phyloP scores from a whole-genome alignment of 2,797 vertebrate genomes.

The Periophthalmus magnuspinnatus region DNA sequence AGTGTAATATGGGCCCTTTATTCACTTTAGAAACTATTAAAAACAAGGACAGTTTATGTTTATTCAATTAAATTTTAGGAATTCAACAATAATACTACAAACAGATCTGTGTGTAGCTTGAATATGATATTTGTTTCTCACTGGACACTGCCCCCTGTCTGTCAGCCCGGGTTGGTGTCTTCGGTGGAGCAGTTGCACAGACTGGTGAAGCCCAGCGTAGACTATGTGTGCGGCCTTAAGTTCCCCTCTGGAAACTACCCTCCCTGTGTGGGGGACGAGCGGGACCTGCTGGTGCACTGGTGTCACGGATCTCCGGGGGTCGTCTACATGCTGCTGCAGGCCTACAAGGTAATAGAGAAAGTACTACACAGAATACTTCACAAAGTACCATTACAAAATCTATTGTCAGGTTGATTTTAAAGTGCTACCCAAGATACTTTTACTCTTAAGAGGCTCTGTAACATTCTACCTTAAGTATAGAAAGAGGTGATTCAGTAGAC shows the following conservation, averaged over 20 bases:
- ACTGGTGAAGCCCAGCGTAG: slow-evolving; percentile 90
- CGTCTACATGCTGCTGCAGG: slow-evolving; percentile 96
- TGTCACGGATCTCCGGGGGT: slow-evolving; percentile 93
- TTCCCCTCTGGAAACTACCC: slow-evolving; percentile 93
- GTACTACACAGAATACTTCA: not conserved
- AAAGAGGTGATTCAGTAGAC: too few relatives aligned
- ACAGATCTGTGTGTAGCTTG: too few relatives aligned
- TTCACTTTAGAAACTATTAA: too few relatives aligned
- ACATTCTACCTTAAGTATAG: too few relatives aligned
- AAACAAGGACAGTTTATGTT: too few relatives aligned
- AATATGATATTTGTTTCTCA: too few relatives aligned
- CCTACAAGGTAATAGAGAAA: slow-evolving; percentile 81
- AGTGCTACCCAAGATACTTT: too few relatives aligned
- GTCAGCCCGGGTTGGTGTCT: slow-evolving; percentile 74
- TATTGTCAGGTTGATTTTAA: too few relatives aligned
- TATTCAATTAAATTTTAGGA: too few relatives aligned
- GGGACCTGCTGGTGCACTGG: slow-evolving; percentile 94
- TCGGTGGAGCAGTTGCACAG: slow-evolving; percentile 76
- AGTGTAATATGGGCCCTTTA: too few relatives aligned
- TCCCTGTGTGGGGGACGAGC: slow-evolving; percentile 84
- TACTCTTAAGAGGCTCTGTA: too few relatives aligned
- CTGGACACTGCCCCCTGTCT: not conserved
- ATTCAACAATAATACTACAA: too few relatives aligned
- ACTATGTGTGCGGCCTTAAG: slow-evolving; percentile 87
- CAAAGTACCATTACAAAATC: not conserved